Base-by-base conservation (phyloP, 2,797 vertebrate species). In the Tokudaia tokunoshimensis region DNA sequence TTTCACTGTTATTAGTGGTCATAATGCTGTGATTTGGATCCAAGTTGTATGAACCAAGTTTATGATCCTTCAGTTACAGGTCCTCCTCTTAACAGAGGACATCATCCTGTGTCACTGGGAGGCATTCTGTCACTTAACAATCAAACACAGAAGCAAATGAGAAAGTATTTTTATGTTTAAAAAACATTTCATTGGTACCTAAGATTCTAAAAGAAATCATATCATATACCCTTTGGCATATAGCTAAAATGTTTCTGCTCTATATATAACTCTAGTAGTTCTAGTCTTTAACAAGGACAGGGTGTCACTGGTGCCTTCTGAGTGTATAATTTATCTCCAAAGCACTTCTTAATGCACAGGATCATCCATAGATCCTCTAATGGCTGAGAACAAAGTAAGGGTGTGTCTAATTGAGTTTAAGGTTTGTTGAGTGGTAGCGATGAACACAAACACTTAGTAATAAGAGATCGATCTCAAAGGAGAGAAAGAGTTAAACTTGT, bases 151-250 rank as follows among this genome's bases (percentile, higher is more conserved):
- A 93, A 93, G 41, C n/a, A 96, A 97, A 86, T 41, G 97, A 94
- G 61, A 96, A 95, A 83, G 5, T 52, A 93, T 88, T 67, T 87
- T 95, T 95, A 74, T 12, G 13, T 72, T 34, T 86, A 26, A 87
- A n/a, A 72, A 47, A 89, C 44, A 89, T 91, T 95, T 97, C 57
- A 91, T 65, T 92, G 67, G 96, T 70, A 83, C 8, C 55, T 95
- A 81, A 79, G 92, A 89, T 83, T 41, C 67, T 47, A 34, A 84
- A 34, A 65, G 8, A 34, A 14, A 86, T 82, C 79, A 85, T 70
- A 79, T 85, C 93, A 1, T 92, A 96, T 44, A 67, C 47, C 44
- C 85, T 89, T 74, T 84, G n/a, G 24, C 52, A 55, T 26, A 70
- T 61, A 92, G 52, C 41, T n/a, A 63, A 44, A 88, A 75, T 92